Conservation (phyloP, 1,140 invertebrate species). For the Anastatus disparis region DNA sequence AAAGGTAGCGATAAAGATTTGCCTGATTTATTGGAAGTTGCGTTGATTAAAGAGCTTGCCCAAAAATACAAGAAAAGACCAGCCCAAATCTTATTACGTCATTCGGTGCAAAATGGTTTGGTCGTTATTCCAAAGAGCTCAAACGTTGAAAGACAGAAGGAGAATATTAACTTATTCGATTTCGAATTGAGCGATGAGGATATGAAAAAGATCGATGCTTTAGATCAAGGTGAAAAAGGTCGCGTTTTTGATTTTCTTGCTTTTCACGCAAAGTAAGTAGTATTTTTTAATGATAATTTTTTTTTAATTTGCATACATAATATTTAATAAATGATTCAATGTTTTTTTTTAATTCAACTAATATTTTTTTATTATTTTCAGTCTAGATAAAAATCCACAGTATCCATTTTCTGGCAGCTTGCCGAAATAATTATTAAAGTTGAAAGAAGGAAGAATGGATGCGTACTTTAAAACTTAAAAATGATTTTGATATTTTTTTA, state of each 20-base stretch:
- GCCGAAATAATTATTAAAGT: no score
- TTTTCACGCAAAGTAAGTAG: constrained; percentile 68
- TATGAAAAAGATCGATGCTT: constrained; percentile 61
- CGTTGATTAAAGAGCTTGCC: constrained; percentile 76
- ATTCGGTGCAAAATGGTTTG: constrained; percentile 78
- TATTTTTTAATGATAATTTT: neutral
- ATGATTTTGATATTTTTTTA: no score
- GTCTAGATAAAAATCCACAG: constrained; percentile 12
- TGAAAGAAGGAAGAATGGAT: no score
- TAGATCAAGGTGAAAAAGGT: constrained; percentile 70
- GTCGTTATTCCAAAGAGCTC: constrained; percentile 87
- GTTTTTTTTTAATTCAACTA: neutral
- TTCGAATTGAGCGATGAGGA: constrained; percentile 69
- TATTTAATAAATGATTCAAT: neutral
- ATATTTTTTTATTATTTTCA: constrained; percentile 33
- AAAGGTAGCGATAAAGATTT: constrained; percentile 58
- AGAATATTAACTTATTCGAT: constrained; percentile 73
- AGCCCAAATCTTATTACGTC: constrained; percentile 81
- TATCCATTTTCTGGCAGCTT: constrained; percentile 7
- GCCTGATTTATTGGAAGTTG: constrained; percentile 76
- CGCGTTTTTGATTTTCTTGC: constrained; percentile 69
- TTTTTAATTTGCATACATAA: neutral
- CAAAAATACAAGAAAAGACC: constrained; percentile 75
- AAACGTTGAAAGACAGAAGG: constrained; percentile 74
- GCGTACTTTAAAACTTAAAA: no score